Evolutionary conservation across 2,113 vertebrate species (phyloP).

Genomic region (Gasterosteus aculeatus): DNA sequence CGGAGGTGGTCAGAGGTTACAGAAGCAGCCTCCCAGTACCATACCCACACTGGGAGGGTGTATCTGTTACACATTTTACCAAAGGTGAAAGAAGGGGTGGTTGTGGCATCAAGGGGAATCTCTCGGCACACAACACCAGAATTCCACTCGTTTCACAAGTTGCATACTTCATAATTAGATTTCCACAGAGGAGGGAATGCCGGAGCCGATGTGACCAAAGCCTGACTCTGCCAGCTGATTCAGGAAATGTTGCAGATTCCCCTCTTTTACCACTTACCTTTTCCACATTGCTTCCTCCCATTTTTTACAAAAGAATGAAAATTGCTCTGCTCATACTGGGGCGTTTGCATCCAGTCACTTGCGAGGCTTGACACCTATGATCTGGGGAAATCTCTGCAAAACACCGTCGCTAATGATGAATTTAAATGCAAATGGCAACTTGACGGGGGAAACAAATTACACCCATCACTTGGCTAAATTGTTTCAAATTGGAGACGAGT

Average conservation of each 20-base stretch:
- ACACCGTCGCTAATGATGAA: slow-evolving; percentile 71
- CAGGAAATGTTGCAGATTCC: slow-evolving; percentile 1
- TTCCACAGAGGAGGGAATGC: background rate
- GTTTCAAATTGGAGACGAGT: slow-evolving; percentile 68
- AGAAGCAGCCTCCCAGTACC: background rate
- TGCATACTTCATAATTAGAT: background rate
- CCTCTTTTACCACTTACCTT: slow-evolving; percentile 1
- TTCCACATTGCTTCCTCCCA: background rate
- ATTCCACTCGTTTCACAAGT: slow-evolving; percentile 5
- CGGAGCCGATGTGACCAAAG: background rate
- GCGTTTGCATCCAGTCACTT: slow-evolving; percentile 33
- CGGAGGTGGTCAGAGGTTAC: background rate
- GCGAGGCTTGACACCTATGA: slow-evolving; percentile 56
- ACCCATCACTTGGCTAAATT: slow-evolving; percentile 73
- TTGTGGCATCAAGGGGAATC: background rate
- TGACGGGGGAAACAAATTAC: slow-evolving; percentile 72
- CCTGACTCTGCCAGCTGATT: background rate
- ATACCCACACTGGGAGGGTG: background rate
- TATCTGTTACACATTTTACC: background rate
- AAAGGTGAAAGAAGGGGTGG: background rate
- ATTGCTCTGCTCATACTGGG: slow-evolving; percentile 40
- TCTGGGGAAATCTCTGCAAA: slow-evolving; percentile 74
- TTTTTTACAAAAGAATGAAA: slow-evolving; percentile 33
- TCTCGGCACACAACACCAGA: background rate
- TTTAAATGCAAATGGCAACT: slow-evolving; percentile 76